A percentile compares a stretch with the other conserved stretches of the same genome.
phyloP scores from a whole-genome alignment of 2,888 invertebrate species.

The Ichneumon xanthorius region DNA sequence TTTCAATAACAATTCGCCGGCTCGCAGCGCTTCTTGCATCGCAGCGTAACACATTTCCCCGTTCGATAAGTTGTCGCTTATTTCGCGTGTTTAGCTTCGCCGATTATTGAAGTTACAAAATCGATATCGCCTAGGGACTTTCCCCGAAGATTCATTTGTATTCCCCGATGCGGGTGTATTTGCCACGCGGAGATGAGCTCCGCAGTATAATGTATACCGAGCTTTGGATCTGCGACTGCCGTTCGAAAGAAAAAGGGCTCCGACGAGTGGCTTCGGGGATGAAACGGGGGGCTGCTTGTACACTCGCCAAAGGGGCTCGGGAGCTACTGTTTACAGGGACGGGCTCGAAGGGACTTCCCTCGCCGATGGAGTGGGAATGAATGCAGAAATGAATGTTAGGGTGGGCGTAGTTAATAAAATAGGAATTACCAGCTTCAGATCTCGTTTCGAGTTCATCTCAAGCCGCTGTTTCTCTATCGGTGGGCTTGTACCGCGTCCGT shows the following conservation, averaged over 20 bases:
- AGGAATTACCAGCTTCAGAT: slow-evolving; percentile 68
- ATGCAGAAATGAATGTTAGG: slow-evolving; percentile 70
- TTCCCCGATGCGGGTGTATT: slow-evolving; percentile 40
- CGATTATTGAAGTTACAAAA: slow-evolving; percentile 62
- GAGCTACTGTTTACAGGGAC: slow-evolving; percentile 62
- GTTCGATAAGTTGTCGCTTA: slow-evolving; percentile 57
- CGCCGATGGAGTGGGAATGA: slow-evolving; percentile 47
- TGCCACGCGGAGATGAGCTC: slow-evolving; percentile 19
- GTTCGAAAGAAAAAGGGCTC: slow-evolving; percentile 68
- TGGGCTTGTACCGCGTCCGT: slow-evolving; percentile 4
- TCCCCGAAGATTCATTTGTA: slow-evolving; percentile 29
- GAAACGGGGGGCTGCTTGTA: slow-evolving; percentile 59
- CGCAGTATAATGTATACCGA: slow-evolving; percentile 17
- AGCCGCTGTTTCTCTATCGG: slow-evolving; percentile 72
- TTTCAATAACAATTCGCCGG: too few relatives aligned
- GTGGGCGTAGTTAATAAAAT: slow-evolving; percentile 72
- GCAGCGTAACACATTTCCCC: slow-evolving; percentile 51
- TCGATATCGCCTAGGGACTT: slow-evolving; percentile 27
- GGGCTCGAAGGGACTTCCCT: slow-evolving; percentile 57
- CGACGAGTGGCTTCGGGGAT: slow-evolving; percentile 69
- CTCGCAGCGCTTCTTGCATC: too few relatives aligned
- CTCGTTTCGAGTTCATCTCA: slow-evolving; percentile 74
- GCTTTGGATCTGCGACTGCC: slow-evolving; percentile 25
- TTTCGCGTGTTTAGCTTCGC: not conserved
- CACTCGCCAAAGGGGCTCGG: slow-evolving; percentile 48